These are phyloP conservation scores for Sylvicapra grimmia DNA, from an alignment of 2,113 vertebrate genomes.

Conservation along the genomic window DNA sequence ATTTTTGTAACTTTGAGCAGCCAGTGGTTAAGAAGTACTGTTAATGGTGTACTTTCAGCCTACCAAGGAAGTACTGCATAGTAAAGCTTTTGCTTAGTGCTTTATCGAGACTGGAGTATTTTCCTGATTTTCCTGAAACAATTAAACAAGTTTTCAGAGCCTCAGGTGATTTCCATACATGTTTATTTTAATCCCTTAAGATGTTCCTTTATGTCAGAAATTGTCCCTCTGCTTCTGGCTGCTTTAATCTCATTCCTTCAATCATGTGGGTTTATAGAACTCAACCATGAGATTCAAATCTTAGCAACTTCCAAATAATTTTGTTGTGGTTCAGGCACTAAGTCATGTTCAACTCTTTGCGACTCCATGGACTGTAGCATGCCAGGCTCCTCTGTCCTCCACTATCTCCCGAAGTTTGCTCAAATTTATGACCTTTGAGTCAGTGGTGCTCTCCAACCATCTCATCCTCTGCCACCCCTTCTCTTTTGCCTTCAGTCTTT, in stretches of 20 bases:
- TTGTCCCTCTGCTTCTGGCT: not conserved
- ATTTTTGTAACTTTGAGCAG: not conserved
- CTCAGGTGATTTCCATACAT: not conserved
- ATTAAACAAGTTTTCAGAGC: not conserved
- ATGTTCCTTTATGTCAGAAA: not conserved
- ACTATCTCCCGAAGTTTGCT: not conserved
- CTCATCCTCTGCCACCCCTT: not conserved
- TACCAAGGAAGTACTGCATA: not conserved
- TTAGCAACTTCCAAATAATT: not conserved
- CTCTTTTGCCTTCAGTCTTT: not conserved
- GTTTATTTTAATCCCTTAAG: constrained; percentile 13
- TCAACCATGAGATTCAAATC: not conserved
- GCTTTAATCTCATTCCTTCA: not conserved
- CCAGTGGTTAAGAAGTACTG: not conserved
- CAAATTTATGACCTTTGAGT: not conserved
- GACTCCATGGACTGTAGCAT: not conserved
- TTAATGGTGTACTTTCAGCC: not conserved
- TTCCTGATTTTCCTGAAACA: not conserved
- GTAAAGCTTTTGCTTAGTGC: not conserved
- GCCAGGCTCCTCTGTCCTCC: not conserved
- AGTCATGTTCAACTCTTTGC: not conserved
- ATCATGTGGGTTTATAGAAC: not conserved
- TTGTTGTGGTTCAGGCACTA: not conserved
- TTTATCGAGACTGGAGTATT: not conserved
- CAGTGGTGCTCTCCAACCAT: not conserved